A percentile compares a stretch with the other conserved stretches of the same genome.
Evolutionary conservation across 2,113 vertebrate genomes (phyloP).

Genomic region (Gambusia affinis): DNA sequence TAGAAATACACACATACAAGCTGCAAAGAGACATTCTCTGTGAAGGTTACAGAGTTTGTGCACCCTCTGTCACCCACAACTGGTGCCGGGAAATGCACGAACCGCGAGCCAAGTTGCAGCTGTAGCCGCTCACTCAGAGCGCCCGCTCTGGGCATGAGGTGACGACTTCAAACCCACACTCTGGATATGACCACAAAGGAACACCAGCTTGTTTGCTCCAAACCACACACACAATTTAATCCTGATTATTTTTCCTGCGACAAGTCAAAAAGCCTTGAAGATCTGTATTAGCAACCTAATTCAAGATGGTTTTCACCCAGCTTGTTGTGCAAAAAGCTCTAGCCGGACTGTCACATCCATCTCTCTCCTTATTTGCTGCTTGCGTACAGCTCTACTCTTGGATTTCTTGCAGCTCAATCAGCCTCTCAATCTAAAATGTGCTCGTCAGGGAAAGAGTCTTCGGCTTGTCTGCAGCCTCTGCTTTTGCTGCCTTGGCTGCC

Average conservation of each 20-base stretch:
- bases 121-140: constrained; percentile 53
- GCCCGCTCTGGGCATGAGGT: constrained; percentile 34
- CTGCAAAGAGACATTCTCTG: constrained; percentile 15
- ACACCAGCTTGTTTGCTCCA: constrained; percentile 29
- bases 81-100: constrained; percentile 41
- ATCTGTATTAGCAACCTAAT: constrained; percentile 4
- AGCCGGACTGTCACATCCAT: constrained; percentile 20
- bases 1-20: constrained; percentile 25
- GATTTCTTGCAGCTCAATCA: constrained; percentile 20
- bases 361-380: constrained; percentile 15
- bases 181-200: constrained; percentile 31
- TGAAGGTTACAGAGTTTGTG: constrained; percentile 60
- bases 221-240: constrained; percentile 31
- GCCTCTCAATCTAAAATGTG: constrained; percentile 11
- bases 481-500: constrained; percentile 25
- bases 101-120: constrained; percentile 51
- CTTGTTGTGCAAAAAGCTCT: constrained; percentile 30
- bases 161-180: constrained; percentile 33
- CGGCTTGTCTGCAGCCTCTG: constrained; percentile 26
- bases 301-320: constrained; percentile 13
- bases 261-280: constrained; percentile 43
- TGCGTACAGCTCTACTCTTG: constrained; percentile 27
- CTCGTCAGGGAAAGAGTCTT: constrained; percentile 18
- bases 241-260: constrained; percentile 45
- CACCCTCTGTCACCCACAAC: constrained; percentile 49